These are phyloP conservation scores for Brenthis ino DNA, from an alignment of 2,888 invertebrate genomes.

Conservation along the genomic window DNA sequence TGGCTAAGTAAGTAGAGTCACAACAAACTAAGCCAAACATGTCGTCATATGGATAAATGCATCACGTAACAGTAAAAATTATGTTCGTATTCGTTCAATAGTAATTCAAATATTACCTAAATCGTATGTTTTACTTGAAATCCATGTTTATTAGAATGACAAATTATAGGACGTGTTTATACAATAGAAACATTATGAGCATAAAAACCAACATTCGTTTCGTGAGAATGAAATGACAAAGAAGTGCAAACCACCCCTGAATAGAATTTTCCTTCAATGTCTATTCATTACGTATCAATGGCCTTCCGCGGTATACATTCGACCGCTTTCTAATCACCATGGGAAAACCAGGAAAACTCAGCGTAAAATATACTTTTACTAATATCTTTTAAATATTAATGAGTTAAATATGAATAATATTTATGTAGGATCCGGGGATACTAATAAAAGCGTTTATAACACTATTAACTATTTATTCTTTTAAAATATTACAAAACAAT, in stretches of 20 bases:
- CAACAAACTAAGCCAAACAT: no score
- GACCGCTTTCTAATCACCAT: constrained; percentile 40
- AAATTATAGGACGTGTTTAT: neutral
- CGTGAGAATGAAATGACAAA: constrained; percentile 31
- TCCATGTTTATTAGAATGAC: neutral
- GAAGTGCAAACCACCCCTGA: constrained; percentile 33
- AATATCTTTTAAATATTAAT: constrained; percentile 5
- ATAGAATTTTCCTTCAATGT: constrained; percentile 32
- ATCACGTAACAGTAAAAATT: no score
- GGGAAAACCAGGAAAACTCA: constrained; percentile 29
- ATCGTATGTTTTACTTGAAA: no score
- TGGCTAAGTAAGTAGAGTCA: no score
- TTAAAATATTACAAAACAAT: no score
- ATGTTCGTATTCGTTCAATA: no score
- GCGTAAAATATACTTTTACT: constrained; percentile 2
- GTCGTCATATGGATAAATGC: no score
- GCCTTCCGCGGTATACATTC: constrained; percentile 40
- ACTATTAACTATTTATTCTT: no score
- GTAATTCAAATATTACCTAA: no score
- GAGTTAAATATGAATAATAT: neutral
- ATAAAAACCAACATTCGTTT: constrained; percentile 25
- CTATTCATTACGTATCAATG: constrained; percentile 32
- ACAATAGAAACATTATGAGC: neutral
- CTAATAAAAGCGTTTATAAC: no score
- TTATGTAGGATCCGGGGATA: no score